Conservation (phyloP, 1,140 invertebrate genomes). For the Oncopeltus fasciatus region DNA sequence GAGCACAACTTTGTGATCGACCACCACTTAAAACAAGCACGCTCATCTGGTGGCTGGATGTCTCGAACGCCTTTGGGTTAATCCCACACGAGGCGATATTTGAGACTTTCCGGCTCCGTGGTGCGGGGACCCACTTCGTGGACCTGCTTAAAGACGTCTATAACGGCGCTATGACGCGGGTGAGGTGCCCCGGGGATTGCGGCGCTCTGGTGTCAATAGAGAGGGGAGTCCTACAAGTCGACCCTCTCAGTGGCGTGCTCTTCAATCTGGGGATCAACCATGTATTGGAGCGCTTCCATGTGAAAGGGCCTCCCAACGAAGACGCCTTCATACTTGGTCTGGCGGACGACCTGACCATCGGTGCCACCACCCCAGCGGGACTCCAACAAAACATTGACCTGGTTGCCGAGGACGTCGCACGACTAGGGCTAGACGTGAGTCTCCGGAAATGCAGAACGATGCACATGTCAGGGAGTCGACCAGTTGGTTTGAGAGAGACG, state of each 20-base stretch:
- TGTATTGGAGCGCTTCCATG: constrained; percentile 21
- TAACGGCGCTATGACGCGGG: background rate
- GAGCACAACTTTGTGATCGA: constrained; percentile 7
- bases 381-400: background rate
- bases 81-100: constrained; percentile 27
- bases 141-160: constrained; percentile 22
- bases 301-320: constrained; percentile 17
- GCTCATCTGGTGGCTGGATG: constrained; percentile 24
- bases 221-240: constrained; percentile 30
- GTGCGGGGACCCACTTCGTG: background rate
- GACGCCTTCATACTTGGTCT: background rate
- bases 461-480: background rate
- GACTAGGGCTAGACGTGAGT: background rate
- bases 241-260: constrained; percentile 29
- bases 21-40: constrained; percentile 21
- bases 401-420: background rate
- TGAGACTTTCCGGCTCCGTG: constrained; percentile 10
- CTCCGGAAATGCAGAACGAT: background rate
- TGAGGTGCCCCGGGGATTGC: background rate
- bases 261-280: constrained; percentile 32
- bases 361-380: background rate
- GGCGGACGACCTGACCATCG: background rate
- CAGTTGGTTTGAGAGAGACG: background rate
- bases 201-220: constrained; percentile 25
- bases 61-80: constrained; percentile 27